A percentile compares a stretch with the other conserved stretches of the same genome.
Evolutionary conservation across 1,140 invertebrate species (phyloP).

Genomic region (Hycleus cichorii): DNA sequence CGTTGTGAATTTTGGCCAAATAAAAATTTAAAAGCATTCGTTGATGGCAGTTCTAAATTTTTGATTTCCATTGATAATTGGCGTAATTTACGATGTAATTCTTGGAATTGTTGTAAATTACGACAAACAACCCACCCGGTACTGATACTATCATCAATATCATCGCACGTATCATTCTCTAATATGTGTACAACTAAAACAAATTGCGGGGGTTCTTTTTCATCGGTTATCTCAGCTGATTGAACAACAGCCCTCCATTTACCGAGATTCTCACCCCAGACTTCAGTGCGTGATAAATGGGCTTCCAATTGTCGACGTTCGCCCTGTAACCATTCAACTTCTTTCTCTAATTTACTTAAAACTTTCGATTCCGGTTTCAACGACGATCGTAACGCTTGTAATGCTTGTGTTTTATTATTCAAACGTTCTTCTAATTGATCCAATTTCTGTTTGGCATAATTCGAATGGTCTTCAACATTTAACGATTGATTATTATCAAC

Average conservation of each 20-base stretch:
- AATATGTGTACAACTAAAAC: conserved; percentile 73
- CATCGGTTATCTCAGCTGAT: conserved; percentile 68
- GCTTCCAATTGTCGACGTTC: conserved; percentile 73
- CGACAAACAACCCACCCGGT: conserved; percentile 79
- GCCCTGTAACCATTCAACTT: conserved; percentile 70
- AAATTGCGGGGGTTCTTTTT: conserved; percentile 73
- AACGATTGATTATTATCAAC: conserved; percentile 41
- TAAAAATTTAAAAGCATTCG: conserved; percentile 66
- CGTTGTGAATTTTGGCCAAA: conserved; percentile 72
- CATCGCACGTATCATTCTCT: conserved; percentile 50
- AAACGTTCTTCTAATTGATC: conserved; percentile 72
- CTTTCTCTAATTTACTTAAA: conserved; percentile 66
- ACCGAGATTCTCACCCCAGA: conserved; percentile 82
- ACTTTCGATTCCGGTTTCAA: conserved; percentile 71
- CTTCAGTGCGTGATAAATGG: conserved; percentile 77
- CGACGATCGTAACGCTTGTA: conserved; percentile 68
- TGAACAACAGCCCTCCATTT: conserved; percentile 77
- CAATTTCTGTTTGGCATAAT: conserved; percentile 71
- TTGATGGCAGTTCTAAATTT: conserved; percentile 68
- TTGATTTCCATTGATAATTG: conserved; percentile 73
- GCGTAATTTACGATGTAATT: conserved; percentile 74
- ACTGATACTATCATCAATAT: conserved; percentile 56
- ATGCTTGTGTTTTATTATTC: conserved; percentile 70
- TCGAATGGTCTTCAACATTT: conserved; percentile 72
- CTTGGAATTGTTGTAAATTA: conserved; percentile 75